Conservation (phyloP, 2,113 vertebrate genomes). For the Sphaerodactylus townsendi region DNA sequence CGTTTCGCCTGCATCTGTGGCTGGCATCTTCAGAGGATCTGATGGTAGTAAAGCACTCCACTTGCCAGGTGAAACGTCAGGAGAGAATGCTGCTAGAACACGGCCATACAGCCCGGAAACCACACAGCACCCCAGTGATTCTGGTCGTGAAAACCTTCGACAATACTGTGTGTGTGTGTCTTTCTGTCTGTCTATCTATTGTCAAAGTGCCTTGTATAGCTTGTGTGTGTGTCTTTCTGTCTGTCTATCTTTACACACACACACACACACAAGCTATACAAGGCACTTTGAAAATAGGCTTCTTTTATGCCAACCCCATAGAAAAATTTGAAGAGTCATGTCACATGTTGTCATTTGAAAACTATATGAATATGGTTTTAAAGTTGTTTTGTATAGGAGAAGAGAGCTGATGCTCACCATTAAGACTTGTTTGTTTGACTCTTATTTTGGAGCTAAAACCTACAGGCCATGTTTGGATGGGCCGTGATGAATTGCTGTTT, state of each 20-base stretch:
- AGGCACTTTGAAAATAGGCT: slow-evolving; percentile 10
- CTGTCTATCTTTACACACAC: too few species aligned
- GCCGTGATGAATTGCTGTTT: slow-evolving; percentile 1
- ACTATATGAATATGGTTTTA: not conserved
- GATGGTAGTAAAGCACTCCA: too few species aligned
- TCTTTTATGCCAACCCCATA: not conserved
- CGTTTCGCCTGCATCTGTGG: too few species aligned
- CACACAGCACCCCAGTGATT: too few species aligned
- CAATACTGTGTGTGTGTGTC: too few species aligned
- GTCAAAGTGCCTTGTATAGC: not conserved
- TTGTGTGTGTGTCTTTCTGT: too few species aligned
- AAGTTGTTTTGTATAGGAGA: not conserved
- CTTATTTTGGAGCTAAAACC: slow-evolving; percentile 26
- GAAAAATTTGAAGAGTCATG: not conserved
- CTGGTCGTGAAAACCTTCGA: too few species aligned
- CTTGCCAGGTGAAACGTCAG: too few species aligned
- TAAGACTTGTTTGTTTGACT: not conserved
- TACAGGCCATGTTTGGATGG: slow-evolving; percentile 24
- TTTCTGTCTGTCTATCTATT: too few species aligned
- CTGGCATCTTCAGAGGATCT: too few species aligned
- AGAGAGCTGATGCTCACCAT: not conserved
- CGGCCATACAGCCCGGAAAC: too few species aligned
- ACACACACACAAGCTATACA: not conserved
- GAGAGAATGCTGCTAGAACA: too few species aligned
- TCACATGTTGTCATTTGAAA: slow-evolving; percentile 18